These are phyloP conservation scores for Elephas maximus DNA, from an alignment of 2,113 vertebrate genomes.

Conservation along the genomic window DNA sequence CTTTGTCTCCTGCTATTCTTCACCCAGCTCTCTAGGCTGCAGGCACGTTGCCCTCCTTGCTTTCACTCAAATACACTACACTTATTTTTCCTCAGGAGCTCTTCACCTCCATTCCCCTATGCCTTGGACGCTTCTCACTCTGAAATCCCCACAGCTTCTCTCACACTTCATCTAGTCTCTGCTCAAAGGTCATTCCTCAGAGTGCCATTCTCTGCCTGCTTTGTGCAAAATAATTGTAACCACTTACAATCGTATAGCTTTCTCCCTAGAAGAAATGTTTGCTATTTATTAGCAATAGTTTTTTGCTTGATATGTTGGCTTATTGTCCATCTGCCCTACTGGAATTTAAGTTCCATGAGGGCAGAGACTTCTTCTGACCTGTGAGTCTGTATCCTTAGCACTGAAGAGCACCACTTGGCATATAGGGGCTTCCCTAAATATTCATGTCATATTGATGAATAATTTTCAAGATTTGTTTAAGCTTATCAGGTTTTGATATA, in stretches of 20 bases:
- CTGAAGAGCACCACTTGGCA: neutral
- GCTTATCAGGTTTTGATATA: neutral
- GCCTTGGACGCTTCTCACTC: neutral
- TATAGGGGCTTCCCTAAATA: neutral
- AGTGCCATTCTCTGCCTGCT: neutral
- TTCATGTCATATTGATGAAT: neutral
- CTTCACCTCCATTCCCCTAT: neutral
- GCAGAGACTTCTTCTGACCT: neutral
- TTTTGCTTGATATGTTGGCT: neutral
- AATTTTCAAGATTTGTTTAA: neutral
- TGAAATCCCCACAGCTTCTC: neutral
- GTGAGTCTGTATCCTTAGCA: neutral
- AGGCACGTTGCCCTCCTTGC: no score
- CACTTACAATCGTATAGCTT: neutral
- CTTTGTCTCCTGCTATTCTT: neutral
- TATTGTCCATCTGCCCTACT: neutral
- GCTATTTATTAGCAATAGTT: neutral
- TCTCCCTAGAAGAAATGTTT: neutral
- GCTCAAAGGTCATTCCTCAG: neutral
- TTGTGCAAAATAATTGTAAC: neutral
- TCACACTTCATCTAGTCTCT: neutral
- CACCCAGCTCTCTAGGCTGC: neutral
- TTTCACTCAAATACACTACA: neutral
- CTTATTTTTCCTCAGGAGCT: neutral
- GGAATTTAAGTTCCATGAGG: neutral